Conservation (phyloP, 2,113 vertebrate genomes). For the Lasiurus borealis region DNA sequence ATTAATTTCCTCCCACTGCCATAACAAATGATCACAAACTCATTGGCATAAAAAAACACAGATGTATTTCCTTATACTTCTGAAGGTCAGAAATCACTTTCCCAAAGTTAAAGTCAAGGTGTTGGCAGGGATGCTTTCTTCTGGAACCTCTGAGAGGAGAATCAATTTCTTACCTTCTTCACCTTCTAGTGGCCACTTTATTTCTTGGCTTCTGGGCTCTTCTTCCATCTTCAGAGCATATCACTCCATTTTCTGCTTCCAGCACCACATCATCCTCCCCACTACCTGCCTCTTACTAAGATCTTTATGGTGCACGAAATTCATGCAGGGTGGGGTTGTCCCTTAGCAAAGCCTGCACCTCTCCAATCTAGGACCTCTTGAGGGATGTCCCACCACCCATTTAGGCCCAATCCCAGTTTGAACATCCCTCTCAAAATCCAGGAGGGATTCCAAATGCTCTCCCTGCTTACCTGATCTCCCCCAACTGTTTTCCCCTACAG, state of each 20-base stretch:
- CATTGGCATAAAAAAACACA: not conserved
- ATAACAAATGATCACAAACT: not conserved
- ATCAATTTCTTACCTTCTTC: not conserved
- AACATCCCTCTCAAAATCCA: too few relatives aligned
- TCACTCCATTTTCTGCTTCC: not conserved
- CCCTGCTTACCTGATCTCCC: too few relatives aligned
- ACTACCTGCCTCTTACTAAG: not conserved
- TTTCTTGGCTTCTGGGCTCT: not conserved
- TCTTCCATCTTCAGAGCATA: not conserved
- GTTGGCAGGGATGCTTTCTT: not conserved
- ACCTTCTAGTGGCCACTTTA: rapidly evolving
- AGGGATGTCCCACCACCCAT: too few relatives aligned
- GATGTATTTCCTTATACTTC: not conserved
- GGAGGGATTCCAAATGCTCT: too few relatives aligned
- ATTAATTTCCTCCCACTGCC: not conserved
- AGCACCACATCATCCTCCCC: not conserved
- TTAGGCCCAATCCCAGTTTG: too few relatives aligned
- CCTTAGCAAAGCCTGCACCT: too few relatives aligned
- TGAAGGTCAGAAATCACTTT: not conserved
- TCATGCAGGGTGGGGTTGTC: too few relatives aligned
- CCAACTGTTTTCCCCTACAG: too few relatives aligned
- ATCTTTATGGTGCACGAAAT: not conserved
- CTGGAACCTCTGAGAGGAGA: not conserved
- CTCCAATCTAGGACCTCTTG: too few relatives aligned
- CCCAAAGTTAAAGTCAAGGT: not conserved